Conservation (phyloP, 92 coral and sea anemone species). For the Plumapathes pennacea region DNA sequence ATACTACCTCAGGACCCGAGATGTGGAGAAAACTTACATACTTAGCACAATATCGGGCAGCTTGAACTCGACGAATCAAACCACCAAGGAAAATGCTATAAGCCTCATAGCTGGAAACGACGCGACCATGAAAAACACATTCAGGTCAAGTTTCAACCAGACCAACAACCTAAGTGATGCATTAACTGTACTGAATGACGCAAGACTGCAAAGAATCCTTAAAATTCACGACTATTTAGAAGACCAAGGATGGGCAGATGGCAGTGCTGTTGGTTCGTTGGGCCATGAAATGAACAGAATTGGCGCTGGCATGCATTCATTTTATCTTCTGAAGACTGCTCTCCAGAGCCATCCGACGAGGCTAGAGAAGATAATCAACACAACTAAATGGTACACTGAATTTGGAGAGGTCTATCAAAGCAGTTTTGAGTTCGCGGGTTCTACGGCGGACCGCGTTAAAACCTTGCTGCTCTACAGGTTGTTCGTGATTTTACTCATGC, state of each 20-base stretch:
- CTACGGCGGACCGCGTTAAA: conserved; percentile 80
- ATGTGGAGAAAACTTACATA: conserved; percentile 18
- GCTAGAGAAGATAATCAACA: conserved; percentile 15
- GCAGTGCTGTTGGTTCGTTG: conserved; percentile 49
- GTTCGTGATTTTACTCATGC: conserved; percentile 54
- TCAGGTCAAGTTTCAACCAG: too few relatives aligned
- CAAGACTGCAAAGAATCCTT: conserved; percentile 24
- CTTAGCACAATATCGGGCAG: too few relatives aligned
- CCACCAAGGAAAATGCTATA: too few relatives aligned
- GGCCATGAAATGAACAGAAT: conserved; percentile 42
- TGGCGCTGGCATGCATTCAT: conserved; percentile 61
- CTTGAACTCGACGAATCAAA: too few relatives aligned
- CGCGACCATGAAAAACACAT: neutral
- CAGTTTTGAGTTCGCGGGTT: conserved; percentile 32
- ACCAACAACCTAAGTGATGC: conserved; percentile 1
- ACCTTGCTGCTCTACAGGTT: conserved; percentile 60
- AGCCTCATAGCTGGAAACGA: too few relatives aligned
- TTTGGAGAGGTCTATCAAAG: conserved; percentile 71
- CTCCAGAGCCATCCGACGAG: conserved; percentile 1
- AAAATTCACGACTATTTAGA: conserved; percentile 23
- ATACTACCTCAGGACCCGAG: conserved; percentile 24
- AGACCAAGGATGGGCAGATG: conserved; percentile 60
- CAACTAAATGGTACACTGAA: conserved; percentile 77
- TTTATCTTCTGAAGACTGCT: conserved; percentile 43
- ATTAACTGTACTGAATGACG: conserved; percentile 9